A percentile compares a stretch with the other conserved stretches of the same genome.
Evolutionary conservation across 2,113 vertebrate genomes (phyloP).

Genomic region (Malurus melanocephalus): DNA sequence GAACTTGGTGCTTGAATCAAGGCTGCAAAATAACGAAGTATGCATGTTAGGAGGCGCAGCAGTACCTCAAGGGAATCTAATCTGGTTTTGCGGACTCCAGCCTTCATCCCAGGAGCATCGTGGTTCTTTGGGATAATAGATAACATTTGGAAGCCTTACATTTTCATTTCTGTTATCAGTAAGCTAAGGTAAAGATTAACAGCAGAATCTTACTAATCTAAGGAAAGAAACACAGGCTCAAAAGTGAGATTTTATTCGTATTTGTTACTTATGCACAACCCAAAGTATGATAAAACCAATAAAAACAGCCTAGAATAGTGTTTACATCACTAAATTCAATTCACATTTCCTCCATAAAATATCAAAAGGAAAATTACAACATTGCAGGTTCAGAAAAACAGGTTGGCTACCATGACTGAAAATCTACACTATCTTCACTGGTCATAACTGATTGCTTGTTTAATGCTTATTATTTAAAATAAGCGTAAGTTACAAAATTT

Average conservation of each 20-base stretch:
- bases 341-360: slow-evolving; percentile 68
- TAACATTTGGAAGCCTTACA: neutral
- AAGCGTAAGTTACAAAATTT: slow-evolving; percentile 62
- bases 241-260: slow-evolving; percentile 76
- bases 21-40: neutral
- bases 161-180: neutral
- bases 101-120: neutral
- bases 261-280: slow-evolving; percentile 69
- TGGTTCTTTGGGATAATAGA: neutral
- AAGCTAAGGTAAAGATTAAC: neutral
- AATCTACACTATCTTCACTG: slow-evolving; percentile 33
- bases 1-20: neutral
- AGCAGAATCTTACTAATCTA: neutral
- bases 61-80: neutral
- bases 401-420: slow-evolving; percentile 48
- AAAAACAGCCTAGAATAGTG: slow-evolving; percentile 64
- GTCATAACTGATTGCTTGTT: slow-evolving; percentile 43
- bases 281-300: slow-evolving; percentile 70
- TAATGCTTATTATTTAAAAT: slow-evolving; percentile 39
- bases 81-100: neutral
- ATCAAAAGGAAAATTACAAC: slow-evolving; percentile 62
- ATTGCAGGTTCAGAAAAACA: slow-evolving; percentile 56
- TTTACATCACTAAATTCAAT: slow-evolving; percentile 67
- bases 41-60: neutral
- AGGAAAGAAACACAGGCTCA: slow-evolving; percentile 40